Evolutionary conservation across 2,797 vertebrate species (phyloP).

Genomic region (Sandelia bainsii): DNA sequence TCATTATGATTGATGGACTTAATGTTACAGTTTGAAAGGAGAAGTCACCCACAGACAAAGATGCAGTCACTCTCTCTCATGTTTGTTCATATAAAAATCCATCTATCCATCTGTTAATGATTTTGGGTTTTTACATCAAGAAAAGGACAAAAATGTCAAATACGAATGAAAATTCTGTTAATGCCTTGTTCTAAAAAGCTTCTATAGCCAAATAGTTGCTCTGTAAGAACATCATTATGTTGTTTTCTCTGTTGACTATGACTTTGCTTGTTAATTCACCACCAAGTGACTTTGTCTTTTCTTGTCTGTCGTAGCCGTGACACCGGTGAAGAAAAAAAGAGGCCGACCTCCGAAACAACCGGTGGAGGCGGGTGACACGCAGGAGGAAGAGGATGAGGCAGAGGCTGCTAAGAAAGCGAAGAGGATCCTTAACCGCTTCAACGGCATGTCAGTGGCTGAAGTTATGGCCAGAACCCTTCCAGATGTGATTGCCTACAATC

Average conservation of each 20-base stretch:
- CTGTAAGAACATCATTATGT: accelerated
- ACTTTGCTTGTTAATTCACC: background rate
- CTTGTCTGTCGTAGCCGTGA: slow-evolving; percentile 66
- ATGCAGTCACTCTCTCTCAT: no score
- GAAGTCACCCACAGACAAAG: no score
- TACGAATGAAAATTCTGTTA: no score
- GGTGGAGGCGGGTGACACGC: slow-evolving; percentile 68
- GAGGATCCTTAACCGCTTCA: slow-evolving; percentile 94
- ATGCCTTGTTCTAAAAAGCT: background rate
- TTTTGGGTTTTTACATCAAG: no score
- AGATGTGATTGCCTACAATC: slow-evolving; percentile 93
- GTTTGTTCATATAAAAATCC: no score
- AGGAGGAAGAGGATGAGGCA: slow-evolving; percentile 85
- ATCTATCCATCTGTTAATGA: no score
- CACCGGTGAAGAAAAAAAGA: slow-evolving; percentile 89
- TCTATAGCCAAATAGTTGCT: background rate
- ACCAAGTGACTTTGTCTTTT: background rate
- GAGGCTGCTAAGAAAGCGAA: slow-evolving; percentile 91
- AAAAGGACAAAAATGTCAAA: background rate
- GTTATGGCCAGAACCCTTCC: slow-evolving; percentile 96
- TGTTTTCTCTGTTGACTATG: background rate
- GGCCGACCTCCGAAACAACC: slow-evolving; percentile 82
- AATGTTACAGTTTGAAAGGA: no score
- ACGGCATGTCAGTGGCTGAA: slow-evolving; percentile 94
- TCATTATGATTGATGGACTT: no score